Percentiles rank a stretch among this genome's conserved stretches.
phyloP scores from a whole-genome alignment of 2,888 invertebrate genomes.

The Ophion slaviceki region DNA sequence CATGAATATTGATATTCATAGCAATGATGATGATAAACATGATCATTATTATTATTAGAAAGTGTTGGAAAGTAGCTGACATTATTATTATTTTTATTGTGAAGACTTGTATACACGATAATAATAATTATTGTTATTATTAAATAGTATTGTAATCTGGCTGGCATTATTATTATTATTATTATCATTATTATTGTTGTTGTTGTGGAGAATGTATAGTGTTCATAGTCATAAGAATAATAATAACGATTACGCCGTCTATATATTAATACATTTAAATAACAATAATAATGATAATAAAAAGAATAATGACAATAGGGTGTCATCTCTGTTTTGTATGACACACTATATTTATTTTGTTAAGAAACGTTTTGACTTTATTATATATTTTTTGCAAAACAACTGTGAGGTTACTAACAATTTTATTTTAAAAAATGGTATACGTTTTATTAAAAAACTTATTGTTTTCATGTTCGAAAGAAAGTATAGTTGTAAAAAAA shows the following conservation, averaged over 20 bases:
- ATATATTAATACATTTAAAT: no score
- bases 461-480: background rate
- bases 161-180: background rate
- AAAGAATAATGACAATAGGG: background rate
- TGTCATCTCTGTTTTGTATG: background rate
- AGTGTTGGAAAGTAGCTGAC: background rate
- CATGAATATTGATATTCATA: background rate
- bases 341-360: background rate
- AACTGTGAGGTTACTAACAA: no score
- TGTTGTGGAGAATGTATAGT: background rate
- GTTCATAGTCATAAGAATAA: no score
- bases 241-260: no score
- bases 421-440: background rate
- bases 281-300: no score
- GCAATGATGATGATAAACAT: background rate
- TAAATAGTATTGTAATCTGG: no score
- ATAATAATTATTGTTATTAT: no score
- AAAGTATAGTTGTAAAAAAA: background rate
- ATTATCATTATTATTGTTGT: background rate
- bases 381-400: no score
- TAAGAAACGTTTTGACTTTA: background rate
- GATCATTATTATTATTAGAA: no score
- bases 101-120: background rate
- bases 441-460: background rate
- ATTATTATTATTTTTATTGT: background rate